phyloP scores from a whole-genome alignment of 2,113 vertebrate genomes.

The Pleuronectes platessa region DNA sequence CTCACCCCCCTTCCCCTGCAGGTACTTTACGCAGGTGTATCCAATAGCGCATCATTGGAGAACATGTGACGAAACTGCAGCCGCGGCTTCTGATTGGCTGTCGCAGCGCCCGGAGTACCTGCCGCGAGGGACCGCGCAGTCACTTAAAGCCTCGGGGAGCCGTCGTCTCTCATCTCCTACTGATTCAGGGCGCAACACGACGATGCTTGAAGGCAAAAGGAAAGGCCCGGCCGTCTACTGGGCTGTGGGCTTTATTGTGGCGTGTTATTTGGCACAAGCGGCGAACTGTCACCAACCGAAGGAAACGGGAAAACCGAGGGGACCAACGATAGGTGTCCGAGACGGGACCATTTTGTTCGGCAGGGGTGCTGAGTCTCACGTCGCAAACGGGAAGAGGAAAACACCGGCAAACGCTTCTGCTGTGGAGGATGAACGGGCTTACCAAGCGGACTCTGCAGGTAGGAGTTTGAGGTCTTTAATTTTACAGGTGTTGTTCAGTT shows the following conservation, averaged over 20 bases:
- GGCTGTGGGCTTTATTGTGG: conserved; percentile 24
- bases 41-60: not conserved
- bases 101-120: not conserved
- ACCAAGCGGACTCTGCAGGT: conserved; percentile 68
- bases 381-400: not conserved
- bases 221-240: not conserved
- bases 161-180: accelerated
- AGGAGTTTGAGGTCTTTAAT: not conserved
- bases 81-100: conserved; percentile 42
- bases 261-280: conserved; percentile 16
- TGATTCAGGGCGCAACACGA: not conserved
- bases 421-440: conserved; percentile 24
- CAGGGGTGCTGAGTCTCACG: not conserved
- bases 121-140: not conserved
- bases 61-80: not conserved
- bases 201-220: conserved; percentile 6
- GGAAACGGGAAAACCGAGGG: conserved; percentile 8
- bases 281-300: conserved; percentile 31
- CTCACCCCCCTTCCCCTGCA: not conserved
- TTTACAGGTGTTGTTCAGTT: no score
- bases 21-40: conserved; percentile 32
- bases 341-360: conserved; percentile 62
- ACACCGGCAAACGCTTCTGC: conserved; percentile 18
- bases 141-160: not conserved
- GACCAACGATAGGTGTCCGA: not conserved